Conservation (phyloP, 2,113 vertebrate genomes). For the Limnothrissa miodon region DNA sequence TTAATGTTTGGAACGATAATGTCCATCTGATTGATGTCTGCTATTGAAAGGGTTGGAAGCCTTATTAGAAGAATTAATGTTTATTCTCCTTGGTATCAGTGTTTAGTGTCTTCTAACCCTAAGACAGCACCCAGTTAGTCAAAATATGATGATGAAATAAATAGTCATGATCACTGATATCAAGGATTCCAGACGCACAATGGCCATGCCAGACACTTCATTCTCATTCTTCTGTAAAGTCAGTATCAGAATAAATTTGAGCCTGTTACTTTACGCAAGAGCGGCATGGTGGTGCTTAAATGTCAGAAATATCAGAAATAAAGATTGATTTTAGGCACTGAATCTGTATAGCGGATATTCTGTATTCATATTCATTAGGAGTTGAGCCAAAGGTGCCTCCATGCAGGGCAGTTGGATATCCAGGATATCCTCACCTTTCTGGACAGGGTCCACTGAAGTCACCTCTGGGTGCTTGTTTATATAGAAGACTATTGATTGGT, state of each 20-base stretch:
- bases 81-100: too few species aligned
- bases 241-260: too few species aligned
- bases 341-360: not conserved
- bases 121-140: too few species aligned
- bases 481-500: not conserved
- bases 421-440: not conserved
- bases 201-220: too few species aligned
- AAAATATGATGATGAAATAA: too few species aligned
- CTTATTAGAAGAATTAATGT: not conserved
- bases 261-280: too few species aligned
- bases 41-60: not conserved
- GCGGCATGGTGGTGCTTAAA: too few species aligned
- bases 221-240: too few species aligned
- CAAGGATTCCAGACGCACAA: too few species aligned
- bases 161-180: too few species aligned
- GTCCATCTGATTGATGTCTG: not conserved
- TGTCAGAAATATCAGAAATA: not conserved
- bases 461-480: not conserved
- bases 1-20: not conserved
- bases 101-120: too few species aligned
- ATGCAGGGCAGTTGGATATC: not conserved
- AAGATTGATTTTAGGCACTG: not conserved
- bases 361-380: not conserved
- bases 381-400: not conserved
- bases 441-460: not conserved